A percentile compares a stretch with the other conserved stretches of the same genome.
Conservation (phyloP, 1,140 invertebrate species). For the Tetraneura akinire region DNA sequence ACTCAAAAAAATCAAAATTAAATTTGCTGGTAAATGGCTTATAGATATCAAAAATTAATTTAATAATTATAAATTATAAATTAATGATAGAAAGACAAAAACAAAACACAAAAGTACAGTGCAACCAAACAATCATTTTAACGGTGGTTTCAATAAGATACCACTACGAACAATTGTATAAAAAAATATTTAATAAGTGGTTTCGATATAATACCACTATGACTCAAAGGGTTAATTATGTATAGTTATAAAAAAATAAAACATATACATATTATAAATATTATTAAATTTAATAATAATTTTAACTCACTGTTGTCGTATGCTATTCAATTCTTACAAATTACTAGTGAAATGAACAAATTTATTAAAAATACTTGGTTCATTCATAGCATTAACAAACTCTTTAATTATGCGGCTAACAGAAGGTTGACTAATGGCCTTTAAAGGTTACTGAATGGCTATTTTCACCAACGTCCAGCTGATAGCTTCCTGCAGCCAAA, state of each 20-base stretch:
- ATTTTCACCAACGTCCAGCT: too few species aligned
- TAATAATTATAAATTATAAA: background rate
- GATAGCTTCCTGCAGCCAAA: too few species aligned
- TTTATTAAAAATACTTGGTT: too few species aligned
- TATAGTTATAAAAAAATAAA: background rate
- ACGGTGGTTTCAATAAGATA: background rate
- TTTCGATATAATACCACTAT: background rate
- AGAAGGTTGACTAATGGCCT: too few species aligned
- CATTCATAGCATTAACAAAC: too few species aligned
- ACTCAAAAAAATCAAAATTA: background rate
- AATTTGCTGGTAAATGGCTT: background rate
- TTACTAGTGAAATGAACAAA: too few species aligned
- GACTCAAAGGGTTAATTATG: background rate
- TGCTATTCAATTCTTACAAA: too few species aligned
- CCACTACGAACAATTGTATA: background rate
- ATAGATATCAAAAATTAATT: background rate
- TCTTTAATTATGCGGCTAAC: too few species aligned
- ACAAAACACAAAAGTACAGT: slow-evolving; percentile 2
- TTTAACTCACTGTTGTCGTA: too few species aligned
- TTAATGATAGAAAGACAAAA: background rate
- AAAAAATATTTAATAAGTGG: background rate
- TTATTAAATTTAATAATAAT: too few species aligned
- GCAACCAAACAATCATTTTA: background rate
- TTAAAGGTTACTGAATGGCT: too few species aligned
- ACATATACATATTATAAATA: too few species aligned